phyloP scores from a whole-genome alignment of 2,797 vertebrate species.

The Acipenser ruthenus region DNA sequence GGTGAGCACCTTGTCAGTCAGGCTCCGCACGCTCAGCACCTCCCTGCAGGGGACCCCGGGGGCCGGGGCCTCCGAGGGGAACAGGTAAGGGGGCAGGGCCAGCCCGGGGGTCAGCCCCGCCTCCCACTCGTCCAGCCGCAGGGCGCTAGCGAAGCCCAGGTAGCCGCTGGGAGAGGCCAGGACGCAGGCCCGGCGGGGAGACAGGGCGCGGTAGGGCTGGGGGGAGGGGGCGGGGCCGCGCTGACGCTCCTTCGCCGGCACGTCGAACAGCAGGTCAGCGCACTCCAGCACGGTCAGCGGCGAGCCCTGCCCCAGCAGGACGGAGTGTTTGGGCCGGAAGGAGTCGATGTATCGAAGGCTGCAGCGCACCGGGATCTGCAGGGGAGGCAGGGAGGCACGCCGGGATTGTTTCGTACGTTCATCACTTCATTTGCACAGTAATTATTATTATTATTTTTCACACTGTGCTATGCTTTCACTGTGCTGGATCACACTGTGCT shows the following conservation, averaged over 20 bases:
- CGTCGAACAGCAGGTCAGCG: constrained; percentile 31
- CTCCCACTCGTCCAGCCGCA: constrained; percentile 4
- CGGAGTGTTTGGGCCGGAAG: constrained; percentile 24
- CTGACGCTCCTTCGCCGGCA: constrained; percentile 16
- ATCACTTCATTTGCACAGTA: too few relatives aligned
- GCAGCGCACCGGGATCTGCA: constrained; percentile 26
- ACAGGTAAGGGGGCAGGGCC: not conserved
- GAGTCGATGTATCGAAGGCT: constrained; percentile 24
- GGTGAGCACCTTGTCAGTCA: constrained; percentile 14
- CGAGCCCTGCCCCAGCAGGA: constrained; percentile 7
- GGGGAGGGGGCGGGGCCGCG: not conserved
- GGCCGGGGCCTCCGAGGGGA: not conserved
- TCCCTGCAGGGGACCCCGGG: constrained; percentile 6
- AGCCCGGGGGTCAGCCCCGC: not conserved
- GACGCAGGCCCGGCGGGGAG: constrained; percentile 17
- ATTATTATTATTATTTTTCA: too few relatives aligned
- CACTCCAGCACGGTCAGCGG: constrained; percentile 31
- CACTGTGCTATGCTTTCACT: too few relatives aligned
- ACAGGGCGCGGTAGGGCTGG: constrained; percentile 18
- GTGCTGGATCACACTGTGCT: too few relatives aligned
- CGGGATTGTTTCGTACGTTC: too few relatives aligned
- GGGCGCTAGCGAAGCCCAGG: constrained; percentile 17
- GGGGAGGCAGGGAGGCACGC: not conserved
- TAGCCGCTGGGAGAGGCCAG: constrained; percentile 16
- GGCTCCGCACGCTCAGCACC: constrained; percentile 21